Conservation (phyloP, 2,888 invertebrate species). For the Dryobotodes eremita region DNA sequence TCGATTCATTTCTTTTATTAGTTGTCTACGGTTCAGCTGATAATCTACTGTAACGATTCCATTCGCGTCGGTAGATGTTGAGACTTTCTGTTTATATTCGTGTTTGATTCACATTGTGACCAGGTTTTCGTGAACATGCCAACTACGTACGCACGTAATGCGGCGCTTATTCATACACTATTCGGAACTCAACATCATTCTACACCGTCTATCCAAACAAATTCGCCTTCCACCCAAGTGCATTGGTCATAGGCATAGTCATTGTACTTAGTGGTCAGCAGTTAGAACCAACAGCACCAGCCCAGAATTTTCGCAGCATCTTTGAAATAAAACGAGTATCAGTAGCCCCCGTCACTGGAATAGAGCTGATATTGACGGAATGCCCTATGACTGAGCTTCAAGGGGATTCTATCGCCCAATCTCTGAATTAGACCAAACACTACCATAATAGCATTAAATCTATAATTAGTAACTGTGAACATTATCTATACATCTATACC, state of each 20-base stretch:
- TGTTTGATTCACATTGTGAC: constrained; percentile 16
- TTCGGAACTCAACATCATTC: constrained; percentile 8
- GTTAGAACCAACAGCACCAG: not conserved
- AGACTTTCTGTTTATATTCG: constrained; percentile 30
- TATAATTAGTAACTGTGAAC: constrained; percentile 29
- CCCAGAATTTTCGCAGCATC: not conserved
- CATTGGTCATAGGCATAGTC: not conserved
- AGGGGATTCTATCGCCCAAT: not conserved
- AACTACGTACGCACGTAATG: constrained; percentile 2
- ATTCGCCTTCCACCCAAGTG: too few relatives aligned
- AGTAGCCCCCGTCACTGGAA: not conserved
- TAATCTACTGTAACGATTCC: not conserved
- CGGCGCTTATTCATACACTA: constrained; percentile 29
- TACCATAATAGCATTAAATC: constrained; percentile 11
- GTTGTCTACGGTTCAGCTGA: constrained; percentile 26
- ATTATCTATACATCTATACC: too few relatives aligned
- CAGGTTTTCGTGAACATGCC: constrained; percentile 18
- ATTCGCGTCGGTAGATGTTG: constrained; percentile 7
- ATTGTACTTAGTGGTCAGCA: not conserved
- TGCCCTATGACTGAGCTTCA: not conserved
- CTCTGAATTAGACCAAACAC: constrained; percentile 2
- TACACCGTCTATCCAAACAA: not conserved
- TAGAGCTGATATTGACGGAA: not conserved
- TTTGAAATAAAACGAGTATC: not conserved
- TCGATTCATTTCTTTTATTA: constrained; percentile 34